Base-by-base conservation (phyloP, 2,888 invertebrate genomes). In the Apodemia duryi region DNA sequence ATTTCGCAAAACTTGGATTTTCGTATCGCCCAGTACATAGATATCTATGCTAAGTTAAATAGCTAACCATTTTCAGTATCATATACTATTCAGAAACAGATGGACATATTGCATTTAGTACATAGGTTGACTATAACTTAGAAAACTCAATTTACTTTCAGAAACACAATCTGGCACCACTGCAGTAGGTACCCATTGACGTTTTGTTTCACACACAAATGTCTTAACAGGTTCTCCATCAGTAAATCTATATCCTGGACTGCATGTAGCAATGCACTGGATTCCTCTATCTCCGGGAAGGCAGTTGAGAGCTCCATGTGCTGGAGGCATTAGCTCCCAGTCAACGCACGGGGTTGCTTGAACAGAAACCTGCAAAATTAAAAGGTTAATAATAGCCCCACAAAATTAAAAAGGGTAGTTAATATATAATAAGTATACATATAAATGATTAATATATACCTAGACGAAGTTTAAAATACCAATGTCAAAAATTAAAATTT, bases 161-260 rank as follows among this genome's bases (percentile, higher is more conserved):
- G 98, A 97, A 32, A 98, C 98, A 84, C 98, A 98, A 78, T 98
- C 98, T 0, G 98, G 98, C 32, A 98, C 98, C 62, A 98, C 96
- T 9, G 97, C 96, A 2, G 95, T 94, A 1, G 98, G 98, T 10
- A 94, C 93, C 98, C 98, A 98, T 67, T 95, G 93, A 63, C 95
- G 94, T 73, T 95, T 95, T 0, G 94, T 94, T 81, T 96, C 95
- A 78, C 98, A 98, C 1, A 95, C 93, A 82, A 97, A 98, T 0
- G 96, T 96, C 84, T 98, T 98, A 0, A 95, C 94, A 2, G 96
- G 95, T 78, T 97, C 96, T 46, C 97, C 98, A 79, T 98, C 98
- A 0, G 98, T 98, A 77, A 98, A 98, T 77, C 98, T 93, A 85
- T 94, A 98, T 21, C 97, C 97, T 43, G 95, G 94, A 75, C 96